Evolutionary conservation across 2,113 vertebrate genomes (phyloP), one percentile per base, ranked within the genome.

Genomic region (Micronycteris hirsuta): DNA sequence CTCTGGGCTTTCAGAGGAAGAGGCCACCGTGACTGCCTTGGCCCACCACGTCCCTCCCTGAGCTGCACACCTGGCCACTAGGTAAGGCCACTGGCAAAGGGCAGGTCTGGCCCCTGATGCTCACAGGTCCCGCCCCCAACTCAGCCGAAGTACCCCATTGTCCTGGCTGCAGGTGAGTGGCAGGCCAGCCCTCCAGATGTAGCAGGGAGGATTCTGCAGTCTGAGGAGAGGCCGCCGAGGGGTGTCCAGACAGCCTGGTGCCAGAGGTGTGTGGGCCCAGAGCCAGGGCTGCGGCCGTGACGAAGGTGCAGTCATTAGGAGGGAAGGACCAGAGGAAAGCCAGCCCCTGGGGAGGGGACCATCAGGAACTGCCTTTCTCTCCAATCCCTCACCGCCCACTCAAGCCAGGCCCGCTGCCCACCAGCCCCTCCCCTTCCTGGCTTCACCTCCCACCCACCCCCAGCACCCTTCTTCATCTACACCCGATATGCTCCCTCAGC

Each of bases 351-450:
- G 96, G 95, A 97, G 90, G 95, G 87, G 81, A 97, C 95, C 97
- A 91, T 97, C 97, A 97, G 97, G 97, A 97, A 97, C 97, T 97
- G 97, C 97, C 97, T 97, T 97, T 97, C 97, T 97, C 97, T 97
- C 97, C 97, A 97, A 47, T 78, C 97, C 97, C 97, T 97, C 97
- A 1, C 97, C 91, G 90, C 97, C 93, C 65, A 76, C 96, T 97
- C 97, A 4, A 94, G 94, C 90, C 96, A 97, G 95, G 97, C 89
- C 92, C 26, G 41, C 70, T 84, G 96, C 56, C 82, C 93, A 61
- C 58, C 0, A 16, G 89, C 24, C 87, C 68, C 43, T 91, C 77
- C 43, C 54, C 26, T 45, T 22, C 26, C 61, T 4, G 0, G 22
- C n/a, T 58, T 56, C 28, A 22, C 20, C 5, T 33, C 45, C 43